Conservation (phyloP, 2,797 vertebrate species). For the Dendrocincla tyrannina region DNA sequence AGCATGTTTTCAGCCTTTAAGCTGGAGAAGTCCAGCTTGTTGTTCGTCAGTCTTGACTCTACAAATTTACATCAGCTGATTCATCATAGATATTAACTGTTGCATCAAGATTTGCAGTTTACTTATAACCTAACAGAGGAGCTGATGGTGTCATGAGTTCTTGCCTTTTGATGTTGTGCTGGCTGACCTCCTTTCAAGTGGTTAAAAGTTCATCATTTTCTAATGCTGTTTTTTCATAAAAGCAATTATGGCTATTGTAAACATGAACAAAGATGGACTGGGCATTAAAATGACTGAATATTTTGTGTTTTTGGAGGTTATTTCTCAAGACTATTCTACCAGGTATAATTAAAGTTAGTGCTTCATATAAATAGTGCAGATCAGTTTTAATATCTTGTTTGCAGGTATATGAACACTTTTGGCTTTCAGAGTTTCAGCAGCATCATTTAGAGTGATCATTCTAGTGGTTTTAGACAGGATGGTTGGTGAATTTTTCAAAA, state of each 20-base stretch:
- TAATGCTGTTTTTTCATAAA: not conserved
- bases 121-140: not conserved
- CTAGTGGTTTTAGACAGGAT: not conserved
- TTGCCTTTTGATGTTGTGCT: not conserved
- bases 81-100: not conserved
- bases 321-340: not conserved
- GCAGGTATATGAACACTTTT: not conserved
- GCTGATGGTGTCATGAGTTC: not conserved
- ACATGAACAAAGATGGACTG: not conserved
- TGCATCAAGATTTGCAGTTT: not conserved
- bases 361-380: not conserved
- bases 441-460: not conserved
- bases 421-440: not conserved
- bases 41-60: not conserved
- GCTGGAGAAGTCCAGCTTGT: not conserved
- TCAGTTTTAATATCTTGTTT: not conserved
- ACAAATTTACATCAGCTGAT: not conserved
- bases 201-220: not conserved
- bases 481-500: not conserved
- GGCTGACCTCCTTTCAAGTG: not conserved
- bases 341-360: not conserved
- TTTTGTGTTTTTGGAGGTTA: not conserved
- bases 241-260: not conserved
- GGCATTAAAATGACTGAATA: not conserved
- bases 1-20: not conserved